Evolutionary conservation across 2,797 vertebrate species (phyloP).

Genomic region (Potorous gilbertii): DNA sequence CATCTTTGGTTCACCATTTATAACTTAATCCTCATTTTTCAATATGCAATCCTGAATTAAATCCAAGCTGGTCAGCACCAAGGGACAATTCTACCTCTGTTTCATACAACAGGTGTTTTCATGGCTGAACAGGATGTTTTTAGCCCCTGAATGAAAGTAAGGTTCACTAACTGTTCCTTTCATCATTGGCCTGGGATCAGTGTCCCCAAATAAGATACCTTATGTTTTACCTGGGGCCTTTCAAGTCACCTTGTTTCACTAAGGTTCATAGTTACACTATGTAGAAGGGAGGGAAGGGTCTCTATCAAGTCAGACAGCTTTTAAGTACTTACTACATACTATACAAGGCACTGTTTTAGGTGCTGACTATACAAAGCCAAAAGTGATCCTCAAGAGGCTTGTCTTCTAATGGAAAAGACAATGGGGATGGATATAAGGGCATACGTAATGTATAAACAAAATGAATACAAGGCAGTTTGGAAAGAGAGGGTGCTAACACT

Average conservation of each 20-base stretch:
- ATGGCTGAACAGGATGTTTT: conserved; percentile 57
- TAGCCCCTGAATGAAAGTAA: conserved; percentile 55
- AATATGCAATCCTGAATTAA: conserved; percentile 59
- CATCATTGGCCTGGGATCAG: conserved; percentile 37
- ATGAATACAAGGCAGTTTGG: neutral
- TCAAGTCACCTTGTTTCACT: conserved; percentile 10
- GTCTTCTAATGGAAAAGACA: neutral
- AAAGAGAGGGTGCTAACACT: neutral
- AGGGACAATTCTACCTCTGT: conserved; percentile 63
- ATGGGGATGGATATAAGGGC: neutral
- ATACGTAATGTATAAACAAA: neutral
- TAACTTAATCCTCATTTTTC: neutral
- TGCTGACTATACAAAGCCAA: neutral
- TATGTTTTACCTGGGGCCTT: neutral
- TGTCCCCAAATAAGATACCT: neutral
- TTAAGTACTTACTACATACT: neutral
- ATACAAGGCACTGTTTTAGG: neutral
- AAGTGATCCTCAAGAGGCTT: neutral
- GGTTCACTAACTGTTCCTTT: conserved; percentile 12
- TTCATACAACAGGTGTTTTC: conserved; percentile 66
- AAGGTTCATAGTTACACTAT: neutral
- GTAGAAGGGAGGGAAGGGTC: neutral
- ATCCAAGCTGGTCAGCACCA: conserved; percentile 60
- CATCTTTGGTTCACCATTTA: neutral
- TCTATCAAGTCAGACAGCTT: neutral